Percentiles rank a stretch among this genome's conserved stretches.
Evolutionary conservation across 2,797 vertebrate genomes (phyloP).

Genomic region (Gymnoscopelus microlampas): DNA sequence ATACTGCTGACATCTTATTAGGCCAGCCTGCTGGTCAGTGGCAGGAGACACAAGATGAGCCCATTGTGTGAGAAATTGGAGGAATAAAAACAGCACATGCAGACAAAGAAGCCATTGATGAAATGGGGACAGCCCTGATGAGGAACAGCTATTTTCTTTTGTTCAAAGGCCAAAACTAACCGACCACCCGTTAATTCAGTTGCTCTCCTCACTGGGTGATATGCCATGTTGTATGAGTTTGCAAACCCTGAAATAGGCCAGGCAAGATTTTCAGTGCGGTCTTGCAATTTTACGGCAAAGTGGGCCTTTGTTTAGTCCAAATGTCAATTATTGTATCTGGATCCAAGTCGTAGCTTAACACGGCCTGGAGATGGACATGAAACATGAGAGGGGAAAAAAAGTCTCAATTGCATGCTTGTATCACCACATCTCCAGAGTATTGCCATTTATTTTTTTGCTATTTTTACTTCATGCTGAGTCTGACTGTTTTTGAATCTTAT

Average conservation of each 20-base stretch:
- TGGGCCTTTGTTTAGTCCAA: not conserved
- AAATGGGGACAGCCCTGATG: constrained; percentile 59
- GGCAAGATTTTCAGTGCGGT: not conserved
- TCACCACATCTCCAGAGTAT: no score
- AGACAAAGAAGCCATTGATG: constrained; percentile 63
- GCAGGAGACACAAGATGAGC: constrained; percentile 34
- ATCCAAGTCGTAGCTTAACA: no score
- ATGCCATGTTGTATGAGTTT: constrained; percentile 31
- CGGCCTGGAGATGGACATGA: no score
- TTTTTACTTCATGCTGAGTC: no score
- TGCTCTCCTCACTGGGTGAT: constrained; percentile 26
- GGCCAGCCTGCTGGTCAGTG: constrained; percentile 21
- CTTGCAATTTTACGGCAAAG: constrained; percentile 1
- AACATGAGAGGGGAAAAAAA: no score
- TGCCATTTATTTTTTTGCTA: no score
- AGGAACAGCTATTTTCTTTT: constrained; percentile 44
- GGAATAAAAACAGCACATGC: constrained; percentile 42
- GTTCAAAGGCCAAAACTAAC: constrained; percentile 31
- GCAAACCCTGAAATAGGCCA: constrained; percentile 42
- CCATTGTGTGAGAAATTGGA: constrained; percentile 60
- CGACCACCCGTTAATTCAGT: constrained; percentile 8
- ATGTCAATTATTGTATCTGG: not conserved
- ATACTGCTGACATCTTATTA: constrained; percentile 22
- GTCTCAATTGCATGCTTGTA: no score
- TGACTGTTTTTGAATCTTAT: no score